Percentiles rank a stretch among this genome's conserved stretches.
These are phyloP conservation scores for Drosophila punjabiensis DNA, from an alignment of 1,140 invertebrate species.

Conservation along the genomic window DNA sequence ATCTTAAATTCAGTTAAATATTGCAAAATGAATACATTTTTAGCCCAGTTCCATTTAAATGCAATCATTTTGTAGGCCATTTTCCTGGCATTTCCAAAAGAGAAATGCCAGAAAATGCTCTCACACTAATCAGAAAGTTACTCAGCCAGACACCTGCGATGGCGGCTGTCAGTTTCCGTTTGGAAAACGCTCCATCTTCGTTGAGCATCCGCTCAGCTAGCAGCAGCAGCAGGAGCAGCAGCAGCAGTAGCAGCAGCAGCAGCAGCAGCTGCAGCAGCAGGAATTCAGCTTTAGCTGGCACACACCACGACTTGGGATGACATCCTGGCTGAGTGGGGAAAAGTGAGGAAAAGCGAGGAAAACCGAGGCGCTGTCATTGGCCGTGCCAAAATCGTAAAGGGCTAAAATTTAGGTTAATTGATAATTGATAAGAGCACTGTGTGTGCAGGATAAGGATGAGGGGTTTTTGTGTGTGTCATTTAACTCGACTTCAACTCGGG, in stretches of 20 bases:
- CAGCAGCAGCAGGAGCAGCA: background rate
- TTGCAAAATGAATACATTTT: background rate
- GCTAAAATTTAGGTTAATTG: slow-evolving; percentile 81
- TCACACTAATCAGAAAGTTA: slow-evolving; percentile 67
- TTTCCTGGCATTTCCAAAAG: background rate
- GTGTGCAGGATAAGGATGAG: background rate
- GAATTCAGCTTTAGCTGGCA: slow-evolving; percentile 56
- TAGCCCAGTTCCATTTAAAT: background rate
- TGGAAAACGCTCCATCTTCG: slow-evolving; percentile 69
- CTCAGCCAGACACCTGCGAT: slow-evolving; percentile 36
- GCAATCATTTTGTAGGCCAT: slow-evolving; percentile 4
- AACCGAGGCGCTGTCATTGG: slow-evolving; percentile 38
- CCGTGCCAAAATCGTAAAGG: slow-evolving; percentile 74
- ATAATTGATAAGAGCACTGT: slow-evolving; percentile 76
- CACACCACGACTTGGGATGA: slow-evolving; percentile 31
- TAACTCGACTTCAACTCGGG: slow-evolving; percentile 54
- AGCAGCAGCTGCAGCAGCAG: background rate
- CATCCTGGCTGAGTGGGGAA: slow-evolving; percentile 26
- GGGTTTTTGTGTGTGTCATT: slow-evolving; percentile 21
- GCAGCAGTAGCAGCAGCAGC: background rate
- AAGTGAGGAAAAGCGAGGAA: background rate
- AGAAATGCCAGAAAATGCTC: slow-evolving; percentile 43
- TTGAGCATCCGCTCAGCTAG: slow-evolving; percentile 30
- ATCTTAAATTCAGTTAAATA: no score
- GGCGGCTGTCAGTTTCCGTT: slow-evolving; percentile 62